Base-by-base conservation (phyloP, 53 echinoderm and acorn worm genomes). In the Crossaster papposus region DNA sequence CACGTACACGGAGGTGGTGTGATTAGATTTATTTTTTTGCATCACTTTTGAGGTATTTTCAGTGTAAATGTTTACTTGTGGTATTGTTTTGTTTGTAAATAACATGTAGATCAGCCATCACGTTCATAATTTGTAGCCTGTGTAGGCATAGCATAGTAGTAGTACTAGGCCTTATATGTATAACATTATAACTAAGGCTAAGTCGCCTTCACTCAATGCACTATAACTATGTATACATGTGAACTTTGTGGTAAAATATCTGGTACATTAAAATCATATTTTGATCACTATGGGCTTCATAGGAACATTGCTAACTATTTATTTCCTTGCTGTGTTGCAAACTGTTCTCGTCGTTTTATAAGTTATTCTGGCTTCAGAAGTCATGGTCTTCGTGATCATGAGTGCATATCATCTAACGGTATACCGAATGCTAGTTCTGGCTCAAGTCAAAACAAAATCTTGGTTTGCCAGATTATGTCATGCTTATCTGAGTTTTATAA, bases 401-500 rank as follows among this genome's bases (percentile, higher is more conserved):
- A 18, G 62, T 62, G 62, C 62, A 62, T 14, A 62, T 13, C 62
- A 62, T 62, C 62, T 62, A 62, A 62, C 62, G 62, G 11, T 62
- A 62, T 14, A 18, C 62, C 44, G 5, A 44, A 44, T 44, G 44
- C 62, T 62, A 62, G 8, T 62, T 62, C 62, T 62, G 17, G 62
- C 62, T 62, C 62, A 62, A 62, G 17, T 62, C 2, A 11, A 18
- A 62, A 62, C 62, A 62, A 62, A 62, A 1, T 62, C 3, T 62
- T 62, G 62, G 62, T 62, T 62, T 62, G 78, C 35, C 78, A 50
- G 36, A 50, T 15, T 50, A 74, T 77, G 50, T 77, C 78, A 29
- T 38, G 37, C 36, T 38, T n/a, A n/a, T 77, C 50, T 32, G 78
- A 77, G n/a, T 30, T 50, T 77, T 36, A 77, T 50, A 77, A 23